phyloP scores from a whole-genome alignment of 2,113 vertebrate species.

The Crotalus helleri region DNA sequence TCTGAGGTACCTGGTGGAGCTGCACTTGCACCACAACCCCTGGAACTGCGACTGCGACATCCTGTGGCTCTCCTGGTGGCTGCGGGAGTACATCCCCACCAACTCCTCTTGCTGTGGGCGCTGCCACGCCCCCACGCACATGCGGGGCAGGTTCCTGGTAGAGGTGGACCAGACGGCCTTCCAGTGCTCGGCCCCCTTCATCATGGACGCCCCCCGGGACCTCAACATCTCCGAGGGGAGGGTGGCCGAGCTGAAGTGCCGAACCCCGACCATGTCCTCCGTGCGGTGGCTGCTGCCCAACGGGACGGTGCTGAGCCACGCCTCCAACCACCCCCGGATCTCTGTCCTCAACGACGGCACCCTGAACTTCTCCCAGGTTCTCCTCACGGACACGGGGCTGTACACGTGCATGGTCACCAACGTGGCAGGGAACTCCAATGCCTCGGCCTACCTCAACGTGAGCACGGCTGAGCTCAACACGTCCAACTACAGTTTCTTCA shows the following conservation, averaged over 20 bases:
- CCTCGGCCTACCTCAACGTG: slow-evolving; percentile 95
- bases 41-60: slow-evolving; percentile 98
- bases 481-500: slow-evolving; percentile 96
- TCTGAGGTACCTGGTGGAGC: slow-evolving; percentile 90
- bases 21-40: slow-evolving; percentile 97
- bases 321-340: slow-evolving; percentile 88
- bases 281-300: slow-evolving; percentile 94
- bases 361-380: slow-evolving; percentile 91
- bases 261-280: slow-evolving; percentile 91
- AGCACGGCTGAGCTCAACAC: slow-evolving; percentile 96
- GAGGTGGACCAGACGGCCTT: slow-evolving; percentile 93
- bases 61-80: slow-evolving; percentile 95
- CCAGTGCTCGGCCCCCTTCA: slow-evolving; percentile 93
- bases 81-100: slow-evolving; percentile 94
- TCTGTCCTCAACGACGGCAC: slow-evolving; percentile 92
- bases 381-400: slow-evolving; percentile 86
- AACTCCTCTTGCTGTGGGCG: slow-evolving; percentile 97
- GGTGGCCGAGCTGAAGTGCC: slow-evolving; percentile 90
- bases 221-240: slow-evolving; percentile 95
- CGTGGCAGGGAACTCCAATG: slow-evolving; percentile 94
- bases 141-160: slow-evolving; percentile 89
- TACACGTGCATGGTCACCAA: slow-evolving; percentile 99
- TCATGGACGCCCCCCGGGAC: slow-evolving; percentile 90
- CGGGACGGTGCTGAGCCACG: slow-evolving; percentile 91
- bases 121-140: slow-evolving; percentile 88